Base-by-base conservation (phyloP, 2,888 invertebrate genomes). In the Euspilapteryx auroguttella region DNA sequence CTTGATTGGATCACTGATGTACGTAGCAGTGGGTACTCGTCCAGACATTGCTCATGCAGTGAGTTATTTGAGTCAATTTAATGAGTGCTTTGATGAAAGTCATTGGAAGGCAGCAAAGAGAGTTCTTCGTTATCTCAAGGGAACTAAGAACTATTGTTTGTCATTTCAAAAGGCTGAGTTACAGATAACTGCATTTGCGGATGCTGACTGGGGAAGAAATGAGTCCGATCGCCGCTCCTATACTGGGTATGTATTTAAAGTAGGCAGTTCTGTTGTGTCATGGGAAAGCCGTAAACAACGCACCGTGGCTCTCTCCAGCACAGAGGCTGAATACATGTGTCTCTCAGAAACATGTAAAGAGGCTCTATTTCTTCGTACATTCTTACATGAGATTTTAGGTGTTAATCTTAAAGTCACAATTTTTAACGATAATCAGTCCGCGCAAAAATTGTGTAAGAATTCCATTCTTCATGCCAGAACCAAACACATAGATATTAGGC, bases 261-360 rank as follows among this genome's bases (percentile, higher is more conserved):
- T 25, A 14, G 25, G 25, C 14, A 36, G 37, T 24, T 39, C 36
- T 11, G 32, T 37, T 21, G n/a, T n/a, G n/a, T n/a, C n/a, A n/a
- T n/a, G n/a, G n/a, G n/a, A n/a, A n/a, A n/a, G n/a, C n/a, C n/a
- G n/a, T n/a, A n/a, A n/a, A n/a, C n/a, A n/a, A n/a, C n/a, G n/a
- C n/a, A n/a, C n/a, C n/a, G n/a, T n/a, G n/a, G n/a, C n/a, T n/a
- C n/a, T n/a, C n/a, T n/a, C n/a, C n/a, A n/a, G n/a, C n/a, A n/a
- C n/a, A n/a, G n/a, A n/a, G n/a, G n/a, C n/a, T n/a, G n/a, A n/a
- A n/a, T n/a, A n/a, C n/a, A n/a, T n/a, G n/a, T n/a, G 36, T 47
- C 6, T 37, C 38, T 32, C 42, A 5, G 35, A 38, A 2, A 38
- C 41, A 2, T 33, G 37, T 4, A 40, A 42, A 35, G 46, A 46